Conservation (phyloP, 1,140 invertebrate genomes). For the Scaptodrosophila lebanonensis region DNA sequence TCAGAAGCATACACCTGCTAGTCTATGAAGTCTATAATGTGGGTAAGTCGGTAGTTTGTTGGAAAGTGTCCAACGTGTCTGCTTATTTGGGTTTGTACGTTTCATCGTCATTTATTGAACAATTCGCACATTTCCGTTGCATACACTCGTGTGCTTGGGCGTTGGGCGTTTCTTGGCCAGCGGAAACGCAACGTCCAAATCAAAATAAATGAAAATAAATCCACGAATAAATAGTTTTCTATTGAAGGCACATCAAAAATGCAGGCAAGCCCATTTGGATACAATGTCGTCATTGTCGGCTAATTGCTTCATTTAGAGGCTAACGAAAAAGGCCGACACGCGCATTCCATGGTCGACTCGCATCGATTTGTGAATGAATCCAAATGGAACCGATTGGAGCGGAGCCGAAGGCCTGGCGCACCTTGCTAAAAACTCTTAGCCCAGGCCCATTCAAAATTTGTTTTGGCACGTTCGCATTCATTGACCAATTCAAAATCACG, state of each 20-base stretch:
- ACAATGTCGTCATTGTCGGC: not conserved
- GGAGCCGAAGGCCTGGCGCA: constrained; percentile 2
- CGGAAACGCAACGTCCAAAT: constrained; percentile 31
- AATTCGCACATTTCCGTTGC: constrained; percentile 29
- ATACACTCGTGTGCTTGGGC: not conserved
- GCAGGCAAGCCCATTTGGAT: no score
- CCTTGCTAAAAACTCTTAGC: constrained; percentile 17
- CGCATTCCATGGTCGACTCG: constrained; percentile 7
- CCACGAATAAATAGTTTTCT: no score
- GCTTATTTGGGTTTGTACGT: constrained; percentile 23
- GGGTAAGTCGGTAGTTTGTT: no score
- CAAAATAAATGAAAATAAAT: no score
- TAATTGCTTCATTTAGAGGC: no score
- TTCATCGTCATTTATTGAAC: no score
- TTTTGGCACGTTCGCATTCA: constrained; percentile 46
- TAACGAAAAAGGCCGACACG: no score
- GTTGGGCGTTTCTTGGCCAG: constrained; percentile 29
- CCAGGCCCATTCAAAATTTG: constrained; percentile 33
- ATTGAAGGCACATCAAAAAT: no score
- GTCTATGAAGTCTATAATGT: no score
- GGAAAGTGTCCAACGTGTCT: no score
- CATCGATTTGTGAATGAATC: constrained; percentile 33
- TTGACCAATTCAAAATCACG: constrained; percentile 60
- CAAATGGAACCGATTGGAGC: not conserved
- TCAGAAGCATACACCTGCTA: no score